These are phyloP conservation scores for Himalopsyche anomala DNA, from an alignment of 2,888 invertebrate genomes.

Conservation along the genomic window DNA sequence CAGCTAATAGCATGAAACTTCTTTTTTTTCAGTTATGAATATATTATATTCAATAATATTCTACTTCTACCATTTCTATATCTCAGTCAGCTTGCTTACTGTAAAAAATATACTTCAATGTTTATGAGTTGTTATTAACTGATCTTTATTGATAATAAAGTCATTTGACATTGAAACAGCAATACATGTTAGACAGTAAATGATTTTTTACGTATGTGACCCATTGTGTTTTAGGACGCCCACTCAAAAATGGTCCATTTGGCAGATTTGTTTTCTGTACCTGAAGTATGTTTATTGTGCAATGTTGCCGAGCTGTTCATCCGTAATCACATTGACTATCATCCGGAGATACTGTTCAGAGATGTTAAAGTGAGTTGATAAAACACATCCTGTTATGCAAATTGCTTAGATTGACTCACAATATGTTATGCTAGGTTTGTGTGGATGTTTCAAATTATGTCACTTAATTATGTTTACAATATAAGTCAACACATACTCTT, in stretches of 20 bases:
- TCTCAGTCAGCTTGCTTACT: too few species aligned
- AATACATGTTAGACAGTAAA: not conserved
- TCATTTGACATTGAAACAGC: not conserved
- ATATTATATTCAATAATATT: too few species aligned
- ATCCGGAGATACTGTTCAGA: conserved; percentile 96
- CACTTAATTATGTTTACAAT: conserved; percentile 6
- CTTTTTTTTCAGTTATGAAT: too few species aligned
- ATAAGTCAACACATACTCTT: conserved; percentile 3
- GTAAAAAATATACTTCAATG: not conserved
- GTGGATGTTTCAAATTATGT: not conserved
- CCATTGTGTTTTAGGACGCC: conserved; percentile 73
- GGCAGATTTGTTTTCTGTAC: conserved; percentile 97
- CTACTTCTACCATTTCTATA: too few species aligned
- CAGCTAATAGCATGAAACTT: too few species aligned
- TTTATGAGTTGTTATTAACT: conserved; percentile 2
- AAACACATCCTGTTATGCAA: conserved; percentile 20
- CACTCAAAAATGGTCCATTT: conserved; percentile 92
- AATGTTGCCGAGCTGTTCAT: conserved; percentile 96
- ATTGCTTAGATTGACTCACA: conserved; percentile 16
- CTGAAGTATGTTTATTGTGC: conserved; percentile 95
- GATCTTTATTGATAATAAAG: conserved; percentile 4
- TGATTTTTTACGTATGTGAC: conserved; percentile 58
- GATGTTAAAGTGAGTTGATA: conserved; percentile 87
- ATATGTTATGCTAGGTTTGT: conserved; percentile 38
- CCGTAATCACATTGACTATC: conserved; percentile 91